Evolutionary conservation across 2,888 invertebrate genomes (phyloP).

Genomic region (Nymphalis polychloros): DNA sequence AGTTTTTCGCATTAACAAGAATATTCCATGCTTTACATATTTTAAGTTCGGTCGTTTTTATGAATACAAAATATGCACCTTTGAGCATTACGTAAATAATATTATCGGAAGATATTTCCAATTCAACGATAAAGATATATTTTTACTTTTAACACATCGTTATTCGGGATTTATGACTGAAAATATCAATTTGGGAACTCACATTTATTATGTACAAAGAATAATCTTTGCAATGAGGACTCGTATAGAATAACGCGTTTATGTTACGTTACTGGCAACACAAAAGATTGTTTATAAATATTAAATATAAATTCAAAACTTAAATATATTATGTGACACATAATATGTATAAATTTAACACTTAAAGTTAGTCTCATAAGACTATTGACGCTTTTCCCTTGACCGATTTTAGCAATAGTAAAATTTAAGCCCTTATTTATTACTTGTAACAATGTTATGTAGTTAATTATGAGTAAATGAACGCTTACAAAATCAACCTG

Average conservation of each 20-base stretch:
- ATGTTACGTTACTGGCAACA: too few relatives aligned
- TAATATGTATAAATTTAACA: too few relatives aligned
- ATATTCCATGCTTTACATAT: neutral
- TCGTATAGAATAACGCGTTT: neutral
- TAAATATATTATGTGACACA: too few relatives aligned
- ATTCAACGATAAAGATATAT: neutral
- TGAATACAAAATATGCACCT: neutral
- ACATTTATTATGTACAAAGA: neutral
- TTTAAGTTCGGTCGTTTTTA: neutral
- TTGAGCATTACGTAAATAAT: neutral
- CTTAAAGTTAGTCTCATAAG: too few relatives aligned
- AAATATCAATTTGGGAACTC: neutral
- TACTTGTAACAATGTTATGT: too few relatives aligned
- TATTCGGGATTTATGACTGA: neutral
- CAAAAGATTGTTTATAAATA: too few relatives aligned
- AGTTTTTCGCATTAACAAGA: neutral
- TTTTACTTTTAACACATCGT: neutral
- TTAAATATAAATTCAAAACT: too few relatives aligned
- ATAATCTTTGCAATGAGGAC: neutral
- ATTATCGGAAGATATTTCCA: neutral
- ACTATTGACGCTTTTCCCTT: too few relatives aligned
- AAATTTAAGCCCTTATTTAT: too few relatives aligned
- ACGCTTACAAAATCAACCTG: too few relatives aligned
- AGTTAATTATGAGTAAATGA: too few relatives aligned
- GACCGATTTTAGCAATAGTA: too few relatives aligned